Evolutionary conservation across 2,888 invertebrate genomes (phyloP), one percentile per base, ranked within the genome.

Genomic region (Drosophila neonasuta): DNA sequence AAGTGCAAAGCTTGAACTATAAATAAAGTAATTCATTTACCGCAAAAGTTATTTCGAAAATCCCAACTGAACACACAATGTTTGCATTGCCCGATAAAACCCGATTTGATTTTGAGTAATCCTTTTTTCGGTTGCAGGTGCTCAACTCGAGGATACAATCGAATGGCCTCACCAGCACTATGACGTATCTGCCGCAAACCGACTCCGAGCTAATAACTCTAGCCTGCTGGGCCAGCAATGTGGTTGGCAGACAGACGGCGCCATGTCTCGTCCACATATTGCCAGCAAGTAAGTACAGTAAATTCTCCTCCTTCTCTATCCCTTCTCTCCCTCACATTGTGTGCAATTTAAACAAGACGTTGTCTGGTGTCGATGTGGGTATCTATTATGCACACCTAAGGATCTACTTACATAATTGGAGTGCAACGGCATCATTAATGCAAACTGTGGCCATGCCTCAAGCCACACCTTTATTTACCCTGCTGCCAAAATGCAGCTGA

Each of bases 221-320:
- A 20, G 95, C 96, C 5, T 97, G 97, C 89, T 97, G 96, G 96
- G 96, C 96, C 4, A 94, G 94, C 89, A 97, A 97, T 90, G 93
- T 93, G 72, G 94, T 97, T 13, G 97, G 97, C 30, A 93, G 95
- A 77, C 97, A 97, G 91, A 92, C 93, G 72, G 93, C 93, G 70
- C 97, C 97, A 1, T 97, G 97, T 88, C 91, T 96, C 58, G 96
- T 96, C 90, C 94, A 95, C 91, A 93, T 97, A 63, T 92, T 96
- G 84, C 95, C 95, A 81, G 96, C 96, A 79, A 95, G 96, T 96
- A 92, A 92, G 93, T 92, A 78, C 52, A 13, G n/a, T 52, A n/a
- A 15, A 15, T 5, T 8, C 2, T 24, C 34, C 24, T 32, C 1
- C 24, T 11, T 20, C 20, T 11, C 3, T 1, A 13, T 13, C 13